Evolutionary conservation across 2,113 vertebrate species (phyloP).

Genomic region (Megalops atlanticus): DNA sequence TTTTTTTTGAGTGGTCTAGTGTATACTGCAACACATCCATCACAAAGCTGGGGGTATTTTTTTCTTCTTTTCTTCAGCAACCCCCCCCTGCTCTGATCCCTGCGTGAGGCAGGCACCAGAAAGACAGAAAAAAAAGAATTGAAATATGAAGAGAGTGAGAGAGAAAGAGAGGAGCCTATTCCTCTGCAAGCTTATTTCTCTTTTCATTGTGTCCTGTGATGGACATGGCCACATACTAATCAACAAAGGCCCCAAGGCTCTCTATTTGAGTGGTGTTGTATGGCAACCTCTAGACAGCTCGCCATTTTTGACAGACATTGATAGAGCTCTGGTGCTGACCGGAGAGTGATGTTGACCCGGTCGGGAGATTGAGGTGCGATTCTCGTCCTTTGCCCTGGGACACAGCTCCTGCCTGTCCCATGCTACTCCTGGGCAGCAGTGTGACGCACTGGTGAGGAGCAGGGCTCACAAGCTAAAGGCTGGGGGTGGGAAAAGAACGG

Average conservation of each 20-base stretch:
- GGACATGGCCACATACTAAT: constrained; percentile 8
- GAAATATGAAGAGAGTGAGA: neutral
- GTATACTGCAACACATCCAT: constrained; percentile 26
- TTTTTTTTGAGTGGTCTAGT: constrained; percentile 14
- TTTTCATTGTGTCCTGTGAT: constrained; percentile 8
- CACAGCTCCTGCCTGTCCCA: neutral
- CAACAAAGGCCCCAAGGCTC: neutral
- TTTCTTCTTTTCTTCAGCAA: neutral
- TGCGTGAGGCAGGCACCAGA: constrained; percentile 4
- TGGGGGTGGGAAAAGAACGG: no score
- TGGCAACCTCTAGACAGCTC: neutral
- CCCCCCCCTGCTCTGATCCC: constrained; percentile 33
- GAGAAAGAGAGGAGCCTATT: neutral
- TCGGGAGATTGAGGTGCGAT: neutral
- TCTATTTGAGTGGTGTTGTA: neutral
- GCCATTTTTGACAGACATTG: neutral
- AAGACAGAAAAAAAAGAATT: constrained; percentile 9
- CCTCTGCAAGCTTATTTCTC: constrained; percentile 26
- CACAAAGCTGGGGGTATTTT: constrained; percentile 5
- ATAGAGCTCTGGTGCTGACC: neutral
- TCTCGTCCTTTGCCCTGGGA: neutral
- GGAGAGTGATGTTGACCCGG: neutral
- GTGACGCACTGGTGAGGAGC: no score
- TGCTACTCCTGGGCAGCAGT: neutral
- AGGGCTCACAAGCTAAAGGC: no score